Conservation (phyloP, 2,113 vertebrate species). For the Proterorhinus semilunaris region DNA sequence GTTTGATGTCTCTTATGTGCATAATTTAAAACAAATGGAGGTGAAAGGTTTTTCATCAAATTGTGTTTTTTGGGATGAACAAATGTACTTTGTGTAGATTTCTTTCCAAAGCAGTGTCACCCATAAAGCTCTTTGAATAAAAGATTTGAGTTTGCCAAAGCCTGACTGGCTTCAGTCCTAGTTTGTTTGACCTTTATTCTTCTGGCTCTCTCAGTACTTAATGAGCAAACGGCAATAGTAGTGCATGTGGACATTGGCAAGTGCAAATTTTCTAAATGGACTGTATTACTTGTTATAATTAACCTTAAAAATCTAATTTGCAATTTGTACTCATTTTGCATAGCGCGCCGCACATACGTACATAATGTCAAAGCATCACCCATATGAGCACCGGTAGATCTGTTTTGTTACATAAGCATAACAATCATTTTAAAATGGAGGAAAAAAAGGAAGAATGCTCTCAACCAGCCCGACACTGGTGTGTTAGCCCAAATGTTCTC, state of each 20-base stretch:
- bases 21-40: no score
- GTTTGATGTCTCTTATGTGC: no score
- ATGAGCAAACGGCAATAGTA: neutral
- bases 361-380: neutral
- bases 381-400: no score
- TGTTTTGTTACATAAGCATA: no score
- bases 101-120: no score
- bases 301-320: neutral
- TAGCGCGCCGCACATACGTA: neutral
- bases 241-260: neutral
- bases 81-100: no score
- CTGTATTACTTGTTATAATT: neutral
- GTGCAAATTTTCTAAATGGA: neutral
- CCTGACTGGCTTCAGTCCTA: neutral
- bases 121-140: neutral
- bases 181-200: conserved; percentile 10
- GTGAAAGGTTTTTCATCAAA: no score
- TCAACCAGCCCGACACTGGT: no score
- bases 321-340: neutral
- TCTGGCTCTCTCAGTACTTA: neutral
- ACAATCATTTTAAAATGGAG: neutral
- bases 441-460: neutral
- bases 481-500: neutral
- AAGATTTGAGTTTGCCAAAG: neutral
- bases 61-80: no score